Percentiles rank a stretch among this genome's conserved stretches.
phyloP scores from a whole-genome alignment of 2,888 invertebrate species.

The Sesamia inferens region DNA sequence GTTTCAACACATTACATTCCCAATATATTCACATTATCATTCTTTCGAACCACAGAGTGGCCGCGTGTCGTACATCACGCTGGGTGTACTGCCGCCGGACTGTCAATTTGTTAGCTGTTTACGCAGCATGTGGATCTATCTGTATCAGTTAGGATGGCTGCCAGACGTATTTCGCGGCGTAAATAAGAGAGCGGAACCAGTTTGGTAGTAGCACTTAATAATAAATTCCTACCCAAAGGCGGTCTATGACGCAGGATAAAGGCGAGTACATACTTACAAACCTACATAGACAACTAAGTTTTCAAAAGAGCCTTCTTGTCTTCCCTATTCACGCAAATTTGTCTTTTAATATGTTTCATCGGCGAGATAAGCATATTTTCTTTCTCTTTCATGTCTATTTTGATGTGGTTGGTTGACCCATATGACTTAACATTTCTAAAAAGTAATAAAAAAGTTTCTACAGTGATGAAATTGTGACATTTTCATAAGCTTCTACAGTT shows the following conservation, averaged over 20 bases:
- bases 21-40: slow-evolving; percentile 46
- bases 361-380: not conserved
- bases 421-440: not conserved
- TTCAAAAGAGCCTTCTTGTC: not conserved
- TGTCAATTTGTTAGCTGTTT: slow-evolving; percentile 59
- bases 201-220: slow-evolving; percentile 70
- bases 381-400: not conserved
- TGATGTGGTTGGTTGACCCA: not conserved
- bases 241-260: slow-evolving; percentile 27
- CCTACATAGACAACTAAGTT: too few relatives aligned
- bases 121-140: slow-evolving; percentile 57
- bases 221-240: slow-evolving; percentile 63
- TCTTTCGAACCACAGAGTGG: slow-evolving; percentile 33
- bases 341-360: not conserved
- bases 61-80: slow-evolving; percentile 10
- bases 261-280: slow-evolving; percentile 24
- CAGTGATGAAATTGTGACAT: not conserved
- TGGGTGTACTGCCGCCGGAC: slow-evolving; percentile 23
- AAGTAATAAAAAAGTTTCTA: not conserved
- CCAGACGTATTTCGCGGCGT: slow-evolving; percentile 62
- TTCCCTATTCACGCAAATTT: not conserved
- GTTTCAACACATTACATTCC: slow-evolving; percentile 39
- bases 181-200: slow-evolving; percentile 64
- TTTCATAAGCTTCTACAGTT: not conserved
- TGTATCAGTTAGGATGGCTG: slow-evolving; percentile 68